Base-by-base conservation (phyloP, 2,113 vertebrate genomes). In the Burhinus oedicnemus region DNA sequence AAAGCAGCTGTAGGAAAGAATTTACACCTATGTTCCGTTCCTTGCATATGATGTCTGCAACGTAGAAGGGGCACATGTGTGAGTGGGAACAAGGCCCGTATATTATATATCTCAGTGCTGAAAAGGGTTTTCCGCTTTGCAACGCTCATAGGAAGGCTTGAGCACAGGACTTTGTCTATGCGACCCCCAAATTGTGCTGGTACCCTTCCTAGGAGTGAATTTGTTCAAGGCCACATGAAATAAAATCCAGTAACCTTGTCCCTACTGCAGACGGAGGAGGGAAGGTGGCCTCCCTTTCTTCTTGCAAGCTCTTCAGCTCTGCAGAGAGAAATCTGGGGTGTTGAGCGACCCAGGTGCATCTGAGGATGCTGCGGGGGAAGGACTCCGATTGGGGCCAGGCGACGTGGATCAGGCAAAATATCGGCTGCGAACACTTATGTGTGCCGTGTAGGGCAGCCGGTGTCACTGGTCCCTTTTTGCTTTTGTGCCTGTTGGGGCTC, bases 1-100 rank as follows among this genome's bases (percentile, higher is more conserved):
- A 85, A 89, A 89, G 81, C 78, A 89, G 49, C 49, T 93, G 55
- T 66, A 85, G 84, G 66, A 87, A 89, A 83, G 62, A 66, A 90
- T 77, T 90, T 89, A 79, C 51, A 69, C 86, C 87, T 74, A 11
- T 84, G 42, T 61, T 76, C 83, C 42, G 36, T 87, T 86, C 80
- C 17, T 64, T 77, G 58, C 19, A 34, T 29, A 34, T 2, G 3
- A n/a, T 47, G 58, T 68, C 65, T 84, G 65, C 36, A 61, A 47
- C 36, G 30, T 0, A 77, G 62, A 64, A 27, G 30, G 40, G 32
- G 57, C 58, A 30, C 8, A 44, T 27, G 11, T 72, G 34, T 64
- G 32, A 75, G 61, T 57, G 30, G 49, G 89, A 84, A 32, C 17
- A 64, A 69, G 69, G 26, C 23, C 54, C 51, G 5, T 23, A 25